These are phyloP conservation scores for Drosophila hydei DNA, from an alignment of 1,140 invertebrate genomes.

Conservation along the genomic window DNA sequence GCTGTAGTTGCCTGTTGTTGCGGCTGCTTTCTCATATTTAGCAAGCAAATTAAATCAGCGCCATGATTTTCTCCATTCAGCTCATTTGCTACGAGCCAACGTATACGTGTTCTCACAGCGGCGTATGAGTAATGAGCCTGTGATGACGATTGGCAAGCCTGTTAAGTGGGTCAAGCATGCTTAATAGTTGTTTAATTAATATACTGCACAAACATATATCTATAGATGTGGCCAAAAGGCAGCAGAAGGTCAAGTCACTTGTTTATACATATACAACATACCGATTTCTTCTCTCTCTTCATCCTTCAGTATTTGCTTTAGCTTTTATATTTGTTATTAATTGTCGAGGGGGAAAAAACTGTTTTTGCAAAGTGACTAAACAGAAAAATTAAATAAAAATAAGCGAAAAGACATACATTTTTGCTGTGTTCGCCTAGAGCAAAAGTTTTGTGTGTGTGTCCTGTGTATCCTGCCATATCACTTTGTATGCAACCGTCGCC, in stretches of 20 bases:
- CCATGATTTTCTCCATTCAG: slow-evolving; percentile 42
- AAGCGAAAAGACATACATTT: slow-evolving; percentile 39
- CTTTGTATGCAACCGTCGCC: slow-evolving; percentile 51
- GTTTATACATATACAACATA: too few species aligned
- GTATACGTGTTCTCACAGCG: slow-evolving; percentile 31
- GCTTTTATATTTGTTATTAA: slow-evolving; percentile 55
- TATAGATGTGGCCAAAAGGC: neutral
- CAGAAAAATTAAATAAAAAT: slow-evolving; percentile 59
- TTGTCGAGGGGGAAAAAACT: slow-evolving; percentile 54
- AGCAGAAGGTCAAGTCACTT: too few species aligned
- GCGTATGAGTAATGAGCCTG: slow-evolving; percentile 61
- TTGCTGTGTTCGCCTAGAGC: neutral
- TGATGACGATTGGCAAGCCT: slow-evolving; percentile 29
- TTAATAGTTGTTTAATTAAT: neutral
- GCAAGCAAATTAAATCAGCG: slow-evolving; percentile 72
- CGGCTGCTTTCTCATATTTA: slow-evolving; percentile 10
- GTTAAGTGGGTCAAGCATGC: slow-evolving; percentile 22
- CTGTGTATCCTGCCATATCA: slow-evolving; percentile 40
- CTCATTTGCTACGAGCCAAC: slow-evolving; percentile 1
- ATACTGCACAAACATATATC: neutral
- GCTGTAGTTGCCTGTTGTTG: slow-evolving; percentile 6
- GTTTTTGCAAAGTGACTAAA: slow-evolving; percentile 59
- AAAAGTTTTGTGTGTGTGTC: slow-evolving; percentile 9
- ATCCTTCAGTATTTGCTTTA: slow-evolving; percentile 6
- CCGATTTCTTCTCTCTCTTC: slow-evolving; percentile 3